Evolutionary conservation across 2,113 vertebrate genomes (phyloP).

Genomic region (Micronycteris hirsuta): DNA sequence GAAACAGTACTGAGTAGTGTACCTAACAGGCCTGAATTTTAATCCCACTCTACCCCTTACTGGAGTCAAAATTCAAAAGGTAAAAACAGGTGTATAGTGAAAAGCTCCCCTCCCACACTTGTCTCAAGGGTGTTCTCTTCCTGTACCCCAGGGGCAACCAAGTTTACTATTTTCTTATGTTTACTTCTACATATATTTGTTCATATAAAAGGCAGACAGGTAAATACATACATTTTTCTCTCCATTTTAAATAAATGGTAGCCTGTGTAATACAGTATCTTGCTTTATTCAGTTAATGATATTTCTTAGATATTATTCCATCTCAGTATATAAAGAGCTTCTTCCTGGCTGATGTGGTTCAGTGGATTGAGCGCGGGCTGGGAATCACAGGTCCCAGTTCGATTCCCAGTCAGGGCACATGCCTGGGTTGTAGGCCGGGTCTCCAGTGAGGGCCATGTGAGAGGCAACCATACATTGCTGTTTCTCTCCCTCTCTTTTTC

Average conservation of each 20-base stretch:
- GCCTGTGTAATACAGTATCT: neutral
- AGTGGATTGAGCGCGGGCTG: too few relatives aligned
- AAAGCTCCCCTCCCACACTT: neutral
- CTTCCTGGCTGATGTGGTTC: too few relatives aligned
- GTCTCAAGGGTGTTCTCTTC: neutral
- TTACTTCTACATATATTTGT: neutral
- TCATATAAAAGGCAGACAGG: neutral
- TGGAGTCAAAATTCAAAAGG: neutral
- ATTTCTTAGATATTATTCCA: neutral
- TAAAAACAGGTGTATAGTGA: neutral
- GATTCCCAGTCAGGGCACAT: too few relatives aligned
- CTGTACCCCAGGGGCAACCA: neutral
- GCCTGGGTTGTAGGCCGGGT: too few relatives aligned
- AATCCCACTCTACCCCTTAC: neutral
- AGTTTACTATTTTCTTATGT: neutral
- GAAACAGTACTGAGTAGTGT: neutral
- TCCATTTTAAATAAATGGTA: neutral
- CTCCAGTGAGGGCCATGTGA: too few relatives aligned
- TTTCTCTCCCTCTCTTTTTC: too few relatives aligned
- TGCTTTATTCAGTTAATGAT: neutral
- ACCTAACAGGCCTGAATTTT: neutral
- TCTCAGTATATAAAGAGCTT: neutral
- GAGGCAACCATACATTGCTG: too few relatives aligned
- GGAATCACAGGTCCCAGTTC: too few relatives aligned
- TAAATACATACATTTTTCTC: neutral